Percentiles rank a stretch among this genome's conserved stretches.
Conservation (phyloP, 1,140 invertebrate genomes). For the Contarinia nasturtii region DNA sequence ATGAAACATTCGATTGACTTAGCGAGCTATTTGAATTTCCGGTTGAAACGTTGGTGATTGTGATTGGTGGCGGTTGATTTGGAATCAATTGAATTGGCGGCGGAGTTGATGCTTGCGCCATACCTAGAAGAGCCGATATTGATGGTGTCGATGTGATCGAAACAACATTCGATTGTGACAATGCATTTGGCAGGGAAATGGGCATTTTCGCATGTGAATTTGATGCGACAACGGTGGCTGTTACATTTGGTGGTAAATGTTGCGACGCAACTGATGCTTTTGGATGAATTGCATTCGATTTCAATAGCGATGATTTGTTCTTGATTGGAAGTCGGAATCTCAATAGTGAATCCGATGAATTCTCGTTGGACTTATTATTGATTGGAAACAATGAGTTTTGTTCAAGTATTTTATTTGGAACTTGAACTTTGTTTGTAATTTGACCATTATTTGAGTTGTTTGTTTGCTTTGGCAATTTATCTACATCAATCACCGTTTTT, state of each 20-base stretch:
- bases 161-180: neutral
- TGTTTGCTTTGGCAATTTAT: neutral
- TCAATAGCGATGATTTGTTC: neutral
- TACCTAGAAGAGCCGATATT: neutral
- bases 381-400: slow-evolving; percentile 4
- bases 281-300: neutral
- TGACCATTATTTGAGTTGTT: neutral
- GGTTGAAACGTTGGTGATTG: neutral
- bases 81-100: neutral
- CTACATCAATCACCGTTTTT: neutral
- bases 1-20: slow-evolving; percentile 1
- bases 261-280: neutral
- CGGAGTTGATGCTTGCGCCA: neutral
- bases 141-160: slow-evolving; percentile 1
- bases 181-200: too few species aligned
- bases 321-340: neutral
- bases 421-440: neutral
- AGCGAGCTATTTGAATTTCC: neutral
- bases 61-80: neutral
- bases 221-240: too few species aligned
- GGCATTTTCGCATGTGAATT: too few species aligned
- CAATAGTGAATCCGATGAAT: neutral
- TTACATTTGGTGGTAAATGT: too few species aligned
- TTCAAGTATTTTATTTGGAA: slow-evolving; percentile 4
- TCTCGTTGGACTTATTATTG: neutral